Evolutionary conservation across 2,888 invertebrate genomes (phyloP), one percentile per base, ranked within the genome.

Genomic region (Lampropteryx suffumata): DNA sequence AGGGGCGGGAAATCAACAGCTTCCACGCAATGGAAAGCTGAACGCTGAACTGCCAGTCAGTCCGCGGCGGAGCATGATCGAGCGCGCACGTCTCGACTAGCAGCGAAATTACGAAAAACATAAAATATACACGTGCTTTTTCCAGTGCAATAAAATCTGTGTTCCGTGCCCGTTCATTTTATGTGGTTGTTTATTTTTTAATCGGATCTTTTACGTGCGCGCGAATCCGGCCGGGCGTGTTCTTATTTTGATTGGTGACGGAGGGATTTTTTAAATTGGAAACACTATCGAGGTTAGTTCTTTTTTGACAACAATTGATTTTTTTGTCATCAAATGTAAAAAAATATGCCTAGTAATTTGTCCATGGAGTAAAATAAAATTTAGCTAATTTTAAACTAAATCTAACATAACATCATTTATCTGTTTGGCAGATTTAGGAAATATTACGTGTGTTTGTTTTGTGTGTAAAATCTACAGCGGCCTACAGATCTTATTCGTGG

Each of bases 101-200:
- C 27, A 9, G 21, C n/a, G 30, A 30, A 26, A 37, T 39, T 30
- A 47, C 47, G 46, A 34, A 26, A 41, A 10, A 51, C 27, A 51
- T 37, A 21, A 51, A 42, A 51, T 42, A 47, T 42, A 53, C 53
- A 49, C 53, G 53, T 53, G 53, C 33, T 44, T 35, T 41, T 30
- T 29, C 24, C 45, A 48, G 44, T 44, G 53, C 48, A 41, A 53
- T 53, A 48, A 53, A 53, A 44, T 41, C 44, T 44, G 52, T 52
- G 47, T 14, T 36, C 39, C 39, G 53, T 48, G 37, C 27, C 7
- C 45, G 45, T 53, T 44, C 36, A 48, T 53, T 53, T 48, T 52
- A 47, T 53, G 48, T 48, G 42, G 47, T 34, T 47, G 48, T 53
- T 53, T 53, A 36, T 48, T 47, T 28, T 43, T 43, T 45, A 40